These are phyloP conservation scores for Pollenia griseotomentosa DNA, from an alignment of 2,888 invertebrate genomes.

Conservation along the genomic window DNA sequence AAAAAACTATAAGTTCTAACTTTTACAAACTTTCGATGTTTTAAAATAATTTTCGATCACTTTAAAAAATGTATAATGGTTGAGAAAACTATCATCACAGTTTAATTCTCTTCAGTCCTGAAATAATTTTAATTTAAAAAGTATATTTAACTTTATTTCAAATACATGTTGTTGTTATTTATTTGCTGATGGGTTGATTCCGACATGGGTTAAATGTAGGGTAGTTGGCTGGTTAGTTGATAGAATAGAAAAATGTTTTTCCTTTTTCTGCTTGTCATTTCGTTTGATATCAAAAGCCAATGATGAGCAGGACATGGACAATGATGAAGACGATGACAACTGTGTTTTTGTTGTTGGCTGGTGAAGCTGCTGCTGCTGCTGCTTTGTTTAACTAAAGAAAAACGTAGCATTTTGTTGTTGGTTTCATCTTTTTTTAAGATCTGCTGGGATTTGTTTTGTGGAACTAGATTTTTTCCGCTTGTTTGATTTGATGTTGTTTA, in stretches of 20 bases:
- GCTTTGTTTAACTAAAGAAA: constrained; percentile 46
- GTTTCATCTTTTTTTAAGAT: constrained; percentile 28
- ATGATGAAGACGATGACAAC: constrained; percentile 49
- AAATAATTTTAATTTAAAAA: constrained; percentile 58
- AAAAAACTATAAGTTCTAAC: no score
- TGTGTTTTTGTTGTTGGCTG: constrained; percentile 23
- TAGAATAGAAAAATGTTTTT: constrained; percentile 32
- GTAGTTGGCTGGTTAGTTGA: constrained; percentile 10
- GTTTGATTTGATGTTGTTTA: constrained; percentile 69
- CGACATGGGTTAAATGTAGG: constrained; percentile 15
- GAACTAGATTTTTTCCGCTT: constrained; percentile 69
- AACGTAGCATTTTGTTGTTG: constrained; percentile 35
- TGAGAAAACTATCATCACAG: background rate
- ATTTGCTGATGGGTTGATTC: constrained; percentile 15
- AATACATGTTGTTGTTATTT: constrained; percentile 40
- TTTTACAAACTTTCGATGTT: no score
- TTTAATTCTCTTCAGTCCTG: constrained; percentile 1
- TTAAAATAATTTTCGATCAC: no score
- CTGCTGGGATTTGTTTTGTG: constrained; percentile 64
- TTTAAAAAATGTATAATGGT: no score
- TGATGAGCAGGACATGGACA: constrained; percentile 38
- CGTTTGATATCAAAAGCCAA: constrained; percentile 54
- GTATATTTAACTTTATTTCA: constrained; percentile 52
- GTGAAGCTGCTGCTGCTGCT: background rate
- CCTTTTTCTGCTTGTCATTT: constrained; percentile 48